Percentiles rank a stretch among this genome's conserved stretches.
phyloP scores from a whole-genome alignment of 2,113 vertebrate species.

The Haliaeetus leucogaster region DNA sequence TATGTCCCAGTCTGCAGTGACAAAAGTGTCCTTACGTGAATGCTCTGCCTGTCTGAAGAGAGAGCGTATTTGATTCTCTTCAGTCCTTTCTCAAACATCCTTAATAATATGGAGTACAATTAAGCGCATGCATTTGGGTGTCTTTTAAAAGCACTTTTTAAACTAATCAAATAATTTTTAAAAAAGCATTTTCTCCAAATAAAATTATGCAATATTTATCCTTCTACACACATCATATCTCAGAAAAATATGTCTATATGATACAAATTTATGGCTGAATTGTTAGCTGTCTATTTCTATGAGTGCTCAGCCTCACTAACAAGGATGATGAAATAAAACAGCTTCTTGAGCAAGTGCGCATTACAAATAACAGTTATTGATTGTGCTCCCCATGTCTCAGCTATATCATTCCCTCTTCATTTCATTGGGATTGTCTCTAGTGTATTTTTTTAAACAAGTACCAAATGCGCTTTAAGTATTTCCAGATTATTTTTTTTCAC shows the following conservation, averaged over 20 bases:
- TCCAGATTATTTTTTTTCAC: background rate
- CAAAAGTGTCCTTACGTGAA: background rate
- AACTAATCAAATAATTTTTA: background rate
- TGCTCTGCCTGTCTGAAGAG: background rate
- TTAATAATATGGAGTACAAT: background rate
- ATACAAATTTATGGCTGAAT: background rate
- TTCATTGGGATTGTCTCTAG: background rate
- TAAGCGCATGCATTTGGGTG: background rate
- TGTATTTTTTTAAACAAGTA: background rate
- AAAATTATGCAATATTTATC: background rate
- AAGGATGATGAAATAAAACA: constrained; percentile 14
- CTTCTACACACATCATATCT: background rate
- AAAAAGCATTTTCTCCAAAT: background rate
- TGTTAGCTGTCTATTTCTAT: background rate
- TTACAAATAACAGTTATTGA: background rate
- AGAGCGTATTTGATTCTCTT: background rate
- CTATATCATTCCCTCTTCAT: background rate
- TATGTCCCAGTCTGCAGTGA: background rate
- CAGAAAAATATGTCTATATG: background rate
- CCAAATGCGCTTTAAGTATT: background rate
- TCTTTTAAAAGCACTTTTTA: background rate
- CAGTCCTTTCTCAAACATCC: background rate
- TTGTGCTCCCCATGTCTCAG: background rate
- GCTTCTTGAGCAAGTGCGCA: background rate
- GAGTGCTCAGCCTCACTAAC: background rate